A percentile compares a stretch with the other conserved stretches of the same genome.
Evolutionary conservation across 2,113 vertebrate species (phyloP).

Genomic region (Coregonus clupeaformis): DNA sequence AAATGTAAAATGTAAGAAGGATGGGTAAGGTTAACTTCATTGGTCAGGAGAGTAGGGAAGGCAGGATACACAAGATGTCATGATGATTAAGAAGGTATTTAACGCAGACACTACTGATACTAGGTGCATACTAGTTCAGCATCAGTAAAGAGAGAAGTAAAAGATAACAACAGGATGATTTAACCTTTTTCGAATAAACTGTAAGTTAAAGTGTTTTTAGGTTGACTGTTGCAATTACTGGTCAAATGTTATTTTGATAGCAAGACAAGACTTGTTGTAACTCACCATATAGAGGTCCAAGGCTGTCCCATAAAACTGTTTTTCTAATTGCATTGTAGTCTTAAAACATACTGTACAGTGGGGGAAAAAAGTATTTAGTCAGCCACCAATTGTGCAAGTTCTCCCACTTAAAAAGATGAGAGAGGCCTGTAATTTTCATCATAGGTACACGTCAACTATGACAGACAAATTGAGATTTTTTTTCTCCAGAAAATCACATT

Average conservation of each 20-base stretch:
- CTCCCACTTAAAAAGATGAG: too few species aligned
- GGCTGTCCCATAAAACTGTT: background rate
- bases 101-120: background rate
- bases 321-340: background rate
- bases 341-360: background rate
- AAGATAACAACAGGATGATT: background rate
- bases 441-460: too few species aligned
- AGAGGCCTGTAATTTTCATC: too few species aligned
- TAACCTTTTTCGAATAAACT: background rate
- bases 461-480: too few species aligned
- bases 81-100: conserved; percentile 38
- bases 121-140: background rate
- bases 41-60: conserved; percentile 37
- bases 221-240: background rate
- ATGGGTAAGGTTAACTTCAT: conserved; percentile 18
- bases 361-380: too few species aligned
- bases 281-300: background rate
- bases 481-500: too few species aligned
- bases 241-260: background rate
- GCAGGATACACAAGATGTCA: conserved; percentile 11
- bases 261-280: background rate
- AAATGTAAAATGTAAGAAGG: too few species aligned
- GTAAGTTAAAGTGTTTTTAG: background rate
- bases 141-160: too few species aligned
- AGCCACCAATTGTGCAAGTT: too few species aligned